Conservation (phyloP, 2,888 invertebrate genomes). For the Callosobruchus maculatus region DNA sequence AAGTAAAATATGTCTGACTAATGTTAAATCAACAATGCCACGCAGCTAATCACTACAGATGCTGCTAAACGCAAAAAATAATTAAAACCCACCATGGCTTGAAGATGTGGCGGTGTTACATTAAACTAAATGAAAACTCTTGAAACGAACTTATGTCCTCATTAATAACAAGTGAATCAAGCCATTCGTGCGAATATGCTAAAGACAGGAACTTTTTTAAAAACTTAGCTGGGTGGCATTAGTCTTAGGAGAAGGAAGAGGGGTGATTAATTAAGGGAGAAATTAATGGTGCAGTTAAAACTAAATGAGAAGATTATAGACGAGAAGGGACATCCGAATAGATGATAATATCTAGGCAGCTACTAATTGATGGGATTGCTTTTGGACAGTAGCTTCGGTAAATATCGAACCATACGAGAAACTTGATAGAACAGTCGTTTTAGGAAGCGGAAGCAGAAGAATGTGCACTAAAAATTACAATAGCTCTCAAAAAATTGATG, state of each 20-base stretch:
- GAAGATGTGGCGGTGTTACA: no score
- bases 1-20: no score
- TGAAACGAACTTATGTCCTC: background rate
- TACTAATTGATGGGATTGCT: slow-evolving; percentile 35
- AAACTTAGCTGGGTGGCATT: background rate
- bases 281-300: slow-evolving; percentile 8
- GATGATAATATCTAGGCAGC: slow-evolving; percentile 24
- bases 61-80: no score
- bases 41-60: no score
- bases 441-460: background rate
- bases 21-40: no score
- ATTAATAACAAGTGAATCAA: background rate
- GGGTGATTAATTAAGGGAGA: slow-evolving; percentile 1
- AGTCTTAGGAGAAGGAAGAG: background rate
- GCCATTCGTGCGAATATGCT: background rate
- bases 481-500: no score
- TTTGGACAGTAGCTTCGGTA: slow-evolving; percentile 24
- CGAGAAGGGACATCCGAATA: slow-evolving; percentile 9
- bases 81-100: no score
- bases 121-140: no score
- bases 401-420: slow-evolving; percentile 32
- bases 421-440: background rate
- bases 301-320: slow-evolving; percentile 13
- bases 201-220: background rate
- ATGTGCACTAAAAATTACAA: no score